Evolutionary conservation across 2,113 vertebrate species (phyloP).

Genomic region (Mormyrus iriodes): DNA sequence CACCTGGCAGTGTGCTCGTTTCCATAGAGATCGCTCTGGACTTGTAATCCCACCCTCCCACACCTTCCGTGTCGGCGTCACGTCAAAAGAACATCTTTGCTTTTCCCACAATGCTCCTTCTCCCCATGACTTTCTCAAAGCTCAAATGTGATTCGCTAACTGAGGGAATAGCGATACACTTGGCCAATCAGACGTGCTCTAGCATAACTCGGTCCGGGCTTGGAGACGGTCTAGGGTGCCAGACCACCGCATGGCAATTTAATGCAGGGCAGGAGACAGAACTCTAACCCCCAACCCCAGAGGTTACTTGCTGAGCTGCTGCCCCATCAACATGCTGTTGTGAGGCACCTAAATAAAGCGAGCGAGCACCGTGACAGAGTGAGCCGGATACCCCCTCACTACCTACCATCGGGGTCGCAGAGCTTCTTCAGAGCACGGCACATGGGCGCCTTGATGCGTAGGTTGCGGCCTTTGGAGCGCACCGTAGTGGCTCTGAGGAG

Average conservation of each 20-base stretch:
- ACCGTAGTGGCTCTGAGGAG: conserved; percentile 84
- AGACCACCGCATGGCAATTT: neutral
- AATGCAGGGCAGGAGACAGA: neutral
- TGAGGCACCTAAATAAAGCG: neutral
- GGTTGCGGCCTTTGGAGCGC: conserved; percentile 92
- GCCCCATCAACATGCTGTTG: neutral
- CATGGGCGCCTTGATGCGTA: conserved; percentile 96
- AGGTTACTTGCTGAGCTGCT: neutral
- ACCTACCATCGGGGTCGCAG: conserved; percentile 91
- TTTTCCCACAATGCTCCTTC: neutral
- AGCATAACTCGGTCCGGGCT: neutral
- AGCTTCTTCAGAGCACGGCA: conserved; percentile 94
- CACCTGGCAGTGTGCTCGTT: conserved; percentile 32
- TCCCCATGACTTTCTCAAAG: neutral
- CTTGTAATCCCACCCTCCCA: conserved; percentile 17
- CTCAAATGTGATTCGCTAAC: neutral
- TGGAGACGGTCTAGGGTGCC: neutral
- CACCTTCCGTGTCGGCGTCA: neutral
- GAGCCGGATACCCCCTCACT: neutral
- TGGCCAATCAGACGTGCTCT: neutral
- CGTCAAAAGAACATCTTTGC: neutral
- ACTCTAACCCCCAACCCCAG: no score
- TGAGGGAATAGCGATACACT: neutral
- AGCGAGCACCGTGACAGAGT: neutral
- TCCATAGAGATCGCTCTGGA: conserved; percentile 46